These are phyloP conservation scores for Octopus sinensis DNA, from an alignment of 1,140 invertebrate species.

Conservation along the genomic window DNA sequence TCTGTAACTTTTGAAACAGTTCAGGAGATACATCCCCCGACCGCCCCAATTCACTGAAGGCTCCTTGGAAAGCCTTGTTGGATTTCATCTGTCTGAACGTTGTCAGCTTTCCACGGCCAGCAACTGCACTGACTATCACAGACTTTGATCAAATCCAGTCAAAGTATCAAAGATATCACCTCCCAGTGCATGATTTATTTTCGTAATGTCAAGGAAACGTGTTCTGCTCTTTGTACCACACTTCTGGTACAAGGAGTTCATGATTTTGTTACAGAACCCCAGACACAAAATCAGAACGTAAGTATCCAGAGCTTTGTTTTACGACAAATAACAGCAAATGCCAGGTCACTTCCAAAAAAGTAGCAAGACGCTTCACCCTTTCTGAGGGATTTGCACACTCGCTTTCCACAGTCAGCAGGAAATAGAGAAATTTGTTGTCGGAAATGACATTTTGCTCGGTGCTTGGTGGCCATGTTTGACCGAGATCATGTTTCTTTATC, in stretches of 20 bases:
- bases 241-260: neutral
- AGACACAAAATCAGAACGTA: too few relatives aligned
- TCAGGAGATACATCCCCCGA: slow-evolving; percentile 19
- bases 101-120: slow-evolving; percentile 17
- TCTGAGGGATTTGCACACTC: neutral
- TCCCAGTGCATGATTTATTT: too few relatives aligned
- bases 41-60: slow-evolving; percentile 18
- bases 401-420: neutral
- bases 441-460: slow-evolving; percentile 11
- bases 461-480: too few relatives aligned
- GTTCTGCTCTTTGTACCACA: neutral
- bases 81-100: neutral
- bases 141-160: neutral
- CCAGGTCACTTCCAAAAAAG: neutral
- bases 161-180: slow-evolving; percentile 17
- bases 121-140: slow-evolving; percentile 25
- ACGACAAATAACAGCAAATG: neutral
- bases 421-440: neutral
- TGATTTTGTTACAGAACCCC: neutral
- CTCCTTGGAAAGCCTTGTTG: slow-evolving; percentile 6
- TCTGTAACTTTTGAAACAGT: slow-evolving; percentile 10
- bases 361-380: neutral
- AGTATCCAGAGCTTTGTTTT: neutral
- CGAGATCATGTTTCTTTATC: neutral
- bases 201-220: neutral